phyloP scores from a whole-genome alignment of 2,113 vertebrate genomes.

The zebrafish (Danio rerio) region DNA sequence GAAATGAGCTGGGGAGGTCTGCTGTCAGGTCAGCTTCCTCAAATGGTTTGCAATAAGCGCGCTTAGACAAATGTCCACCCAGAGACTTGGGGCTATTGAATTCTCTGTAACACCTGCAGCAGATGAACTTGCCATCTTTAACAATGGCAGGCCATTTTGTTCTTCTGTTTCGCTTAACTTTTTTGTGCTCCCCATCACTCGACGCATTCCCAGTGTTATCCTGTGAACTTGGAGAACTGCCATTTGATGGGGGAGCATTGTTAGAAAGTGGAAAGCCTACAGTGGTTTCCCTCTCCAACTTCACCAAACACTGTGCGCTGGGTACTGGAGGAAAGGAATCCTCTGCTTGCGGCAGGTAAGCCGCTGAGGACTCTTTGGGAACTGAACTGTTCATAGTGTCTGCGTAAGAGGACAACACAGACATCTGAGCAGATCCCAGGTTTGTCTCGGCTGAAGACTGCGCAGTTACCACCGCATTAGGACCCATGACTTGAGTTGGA shows the following conservation, averaged over 20 bases:
- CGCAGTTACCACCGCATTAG: constrained; percentile 74
- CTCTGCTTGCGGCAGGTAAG: constrained; percentile 78
- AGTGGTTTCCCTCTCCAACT: constrained; percentile 73
- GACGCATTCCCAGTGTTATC: constrained; percentile 56
- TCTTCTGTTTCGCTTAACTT: constrained; percentile 82
- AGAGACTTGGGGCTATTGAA: constrained; percentile 93
- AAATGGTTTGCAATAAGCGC: constrained; percentile 88
- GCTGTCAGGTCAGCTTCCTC: constrained; percentile 83
- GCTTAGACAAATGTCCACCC: constrained; percentile 94
- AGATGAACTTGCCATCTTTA: constrained; percentile 92
- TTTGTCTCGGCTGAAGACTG: constrained; percentile 74
- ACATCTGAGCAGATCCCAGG: constrained; percentile 77
- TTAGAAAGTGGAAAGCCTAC: constrained; percentile 70
- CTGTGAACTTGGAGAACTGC: constrained; percentile 30
- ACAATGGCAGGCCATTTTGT: constrained; percentile 95
- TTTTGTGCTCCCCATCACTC: constrained; percentile 73
- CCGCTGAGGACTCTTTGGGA: constrained; percentile 68
- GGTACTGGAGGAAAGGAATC: constrained; percentile 71
- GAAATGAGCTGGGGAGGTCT: constrained; percentile 84
- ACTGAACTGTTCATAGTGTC: constrained; percentile 77
- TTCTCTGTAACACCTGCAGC: constrained; percentile 89
- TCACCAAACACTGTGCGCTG: constrained; percentile 70
- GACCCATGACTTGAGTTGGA: constrained; percentile 71
- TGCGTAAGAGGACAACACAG: constrained; percentile 78
- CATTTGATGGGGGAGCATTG: constrained; percentile 28